Conservation (phyloP, 2,797 vertebrate species). For the Manis crassicaudata region DNA sequence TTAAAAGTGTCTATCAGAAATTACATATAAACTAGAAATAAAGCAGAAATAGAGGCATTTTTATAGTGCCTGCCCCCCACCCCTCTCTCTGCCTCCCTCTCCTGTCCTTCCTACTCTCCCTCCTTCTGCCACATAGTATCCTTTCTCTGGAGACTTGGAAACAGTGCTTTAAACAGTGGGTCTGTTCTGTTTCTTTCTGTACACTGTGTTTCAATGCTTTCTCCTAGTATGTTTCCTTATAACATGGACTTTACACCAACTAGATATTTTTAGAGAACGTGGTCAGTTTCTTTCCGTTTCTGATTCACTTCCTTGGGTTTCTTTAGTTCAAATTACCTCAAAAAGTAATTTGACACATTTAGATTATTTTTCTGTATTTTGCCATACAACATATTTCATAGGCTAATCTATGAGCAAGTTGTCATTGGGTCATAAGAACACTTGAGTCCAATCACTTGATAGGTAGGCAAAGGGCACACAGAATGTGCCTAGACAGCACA, state of each 20-base stretch:
- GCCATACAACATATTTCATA: neutral
- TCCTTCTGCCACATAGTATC: neutral
- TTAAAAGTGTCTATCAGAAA: neutral
- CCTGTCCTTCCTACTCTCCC: neutral
- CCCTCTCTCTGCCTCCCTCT: too few relatives aligned
- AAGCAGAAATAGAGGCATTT: neutral
- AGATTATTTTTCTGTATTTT: neutral
- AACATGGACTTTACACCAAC: neutral
- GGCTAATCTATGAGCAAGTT: neutral
- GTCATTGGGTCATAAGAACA: neutral
- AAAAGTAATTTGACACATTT: neutral
- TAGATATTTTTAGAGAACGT: neutral
- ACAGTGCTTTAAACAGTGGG: neutral
- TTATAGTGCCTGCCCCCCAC: neutral
- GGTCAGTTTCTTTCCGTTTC: neutral
- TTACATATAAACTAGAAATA: neutral
- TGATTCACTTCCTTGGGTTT: neutral
- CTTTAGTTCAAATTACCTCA: neutral
- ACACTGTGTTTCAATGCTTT: neutral
- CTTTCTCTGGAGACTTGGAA: neutral
- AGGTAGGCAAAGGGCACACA: neutral
- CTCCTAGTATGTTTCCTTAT: neutral
- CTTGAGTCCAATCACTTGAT: neutral
- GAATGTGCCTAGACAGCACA: neutral
- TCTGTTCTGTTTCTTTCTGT: neutral